Conservation (phyloP, 92 coral and sea anemone genomes). For the Porites evermanni region DNA sequence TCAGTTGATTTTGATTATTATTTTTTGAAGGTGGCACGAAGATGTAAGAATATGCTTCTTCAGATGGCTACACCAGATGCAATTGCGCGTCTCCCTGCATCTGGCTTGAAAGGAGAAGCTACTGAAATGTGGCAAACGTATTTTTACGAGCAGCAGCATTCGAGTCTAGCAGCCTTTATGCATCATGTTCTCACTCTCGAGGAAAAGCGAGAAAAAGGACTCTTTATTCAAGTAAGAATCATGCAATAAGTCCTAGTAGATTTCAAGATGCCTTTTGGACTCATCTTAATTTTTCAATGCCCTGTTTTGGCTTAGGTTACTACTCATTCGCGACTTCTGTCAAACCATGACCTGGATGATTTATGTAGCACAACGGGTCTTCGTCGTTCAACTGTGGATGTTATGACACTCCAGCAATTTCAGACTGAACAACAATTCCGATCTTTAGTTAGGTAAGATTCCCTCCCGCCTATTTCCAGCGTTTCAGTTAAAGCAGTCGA, state of each 20-base stretch:
- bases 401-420: constrained; percentile 66
- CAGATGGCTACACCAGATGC: constrained; percentile 90
- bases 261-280: background rate
- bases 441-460: constrained; percentile 45
- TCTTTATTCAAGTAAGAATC: constrained; percentile 58
- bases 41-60: constrained; percentile 62
- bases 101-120: constrained; percentile 58
- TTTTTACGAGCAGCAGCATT: constrained; percentile 76
- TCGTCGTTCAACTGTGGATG: constrained; percentile 56
- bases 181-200: constrained; percentile 25
- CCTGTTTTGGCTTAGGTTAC: constrained; percentile 58
- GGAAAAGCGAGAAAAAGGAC: constrained; percentile 50
- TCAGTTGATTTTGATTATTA: no score
- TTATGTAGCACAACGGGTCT: constrained; percentile 53
- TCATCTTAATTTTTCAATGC: background rate
- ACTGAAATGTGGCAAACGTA: constrained; percentile 52
- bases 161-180: constrained; percentile 69
- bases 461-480: no score
- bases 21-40: constrained; percentile 47
- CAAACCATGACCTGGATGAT: constrained; percentile 56
- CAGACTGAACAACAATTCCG: constrained; percentile 78
- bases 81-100: constrained; percentile 74
- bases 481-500: background rate
- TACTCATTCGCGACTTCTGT: constrained; percentile 83
- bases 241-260: no score